Percentiles rank a stretch among this genome's conserved stretches.
phyloP scores from a whole-genome alignment of 2,888 invertebrate species.

The Blera fallax region DNA sequence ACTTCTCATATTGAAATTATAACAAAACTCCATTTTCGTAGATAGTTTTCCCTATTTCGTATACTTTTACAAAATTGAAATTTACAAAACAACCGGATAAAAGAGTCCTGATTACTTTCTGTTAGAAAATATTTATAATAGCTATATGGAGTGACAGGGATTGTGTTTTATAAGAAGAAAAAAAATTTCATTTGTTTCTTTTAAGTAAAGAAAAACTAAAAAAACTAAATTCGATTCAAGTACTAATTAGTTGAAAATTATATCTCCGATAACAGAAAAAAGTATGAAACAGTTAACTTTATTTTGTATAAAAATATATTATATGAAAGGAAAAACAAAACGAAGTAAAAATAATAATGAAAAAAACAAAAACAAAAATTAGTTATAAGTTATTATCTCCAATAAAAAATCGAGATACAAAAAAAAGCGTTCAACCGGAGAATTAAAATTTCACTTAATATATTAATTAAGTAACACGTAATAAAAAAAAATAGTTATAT shows the following conservation, averaged over 20 bases:
- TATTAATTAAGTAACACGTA: conserved; percentile 63
- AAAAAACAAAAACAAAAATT: conserved; percentile 50
- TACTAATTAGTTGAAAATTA: conserved; percentile 20
- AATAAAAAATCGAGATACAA: conserved; percentile 49
- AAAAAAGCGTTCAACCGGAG: conserved; percentile 59
- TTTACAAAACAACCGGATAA: background rate
- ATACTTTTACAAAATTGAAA: background rate
- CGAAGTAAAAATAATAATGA: conserved; percentile 51
- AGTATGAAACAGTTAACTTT: conserved; percentile 60
- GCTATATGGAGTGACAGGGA: conserved; percentile 31
- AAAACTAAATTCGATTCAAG: conserved; percentile 31
- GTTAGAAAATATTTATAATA: background rate
- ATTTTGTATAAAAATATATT: conserved; percentile 73
- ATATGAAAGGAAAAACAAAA: conserved; percentile 68
- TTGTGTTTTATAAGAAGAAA: conserved; percentile 10
- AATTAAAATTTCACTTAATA: conserved; percentile 66
- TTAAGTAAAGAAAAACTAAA: conserved; percentile 53
- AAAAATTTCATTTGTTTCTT: conserved; percentile 15
- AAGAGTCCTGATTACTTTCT: conserved; percentile 1
- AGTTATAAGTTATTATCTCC: conserved; percentile 59
- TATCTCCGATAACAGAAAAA: conserved; percentile 65
- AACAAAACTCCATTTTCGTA: background rate
- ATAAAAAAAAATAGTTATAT: conserved; percentile 49
- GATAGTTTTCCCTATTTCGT: background rate
- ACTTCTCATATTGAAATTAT: background rate